Evolutionary conservation across 1,140 invertebrate species (phyloP).

Genomic region (Phthorimaea operculella): DNA sequence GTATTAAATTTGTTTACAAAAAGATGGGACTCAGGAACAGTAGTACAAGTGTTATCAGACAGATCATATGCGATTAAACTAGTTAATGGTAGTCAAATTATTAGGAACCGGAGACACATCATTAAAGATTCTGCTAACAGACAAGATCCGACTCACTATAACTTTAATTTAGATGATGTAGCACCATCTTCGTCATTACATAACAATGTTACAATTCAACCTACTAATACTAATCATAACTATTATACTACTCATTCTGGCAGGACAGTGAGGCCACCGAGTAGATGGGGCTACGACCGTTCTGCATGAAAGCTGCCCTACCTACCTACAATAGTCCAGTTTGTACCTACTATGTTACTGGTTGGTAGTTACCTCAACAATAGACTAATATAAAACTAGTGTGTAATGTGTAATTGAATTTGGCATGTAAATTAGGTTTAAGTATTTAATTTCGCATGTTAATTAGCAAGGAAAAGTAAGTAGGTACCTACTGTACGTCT

Average conservation of each 20-base stretch:
- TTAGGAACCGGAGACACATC: slow-evolving; percentile 10
- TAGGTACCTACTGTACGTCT: too few species aligned
- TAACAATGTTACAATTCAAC: neutral
- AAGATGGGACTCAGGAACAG: slow-evolving; percentile 1
- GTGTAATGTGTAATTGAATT: too few species aligned
- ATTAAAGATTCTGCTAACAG: slow-evolving; percentile 3
- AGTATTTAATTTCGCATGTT: too few species aligned
- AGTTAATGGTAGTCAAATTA: neutral
- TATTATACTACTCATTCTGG: slow-evolving; percentile 9
- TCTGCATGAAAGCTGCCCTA: neutral
- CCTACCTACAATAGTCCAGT: too few species aligned
- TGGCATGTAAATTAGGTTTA: too few species aligned
- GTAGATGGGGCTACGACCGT: slow-evolving; percentile 7
- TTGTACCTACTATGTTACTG: too few species aligned
- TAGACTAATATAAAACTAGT: too few species aligned
- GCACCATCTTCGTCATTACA: neutral
- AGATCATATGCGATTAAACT: slow-evolving; percentile 7
- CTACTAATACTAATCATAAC: neutral
- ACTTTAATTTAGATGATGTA: slow-evolving; percentile 8
- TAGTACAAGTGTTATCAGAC: neutral
- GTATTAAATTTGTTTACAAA: slow-evolving; percentile 2
- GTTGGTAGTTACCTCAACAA: too few species aligned
- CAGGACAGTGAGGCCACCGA: slow-evolving; percentile 9
- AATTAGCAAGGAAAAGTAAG: too few species aligned
- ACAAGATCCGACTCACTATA: neutral